phyloP scores from a whole-genome alignment of 1,140 invertebrate species.

The Conus ventricosus region DNA sequence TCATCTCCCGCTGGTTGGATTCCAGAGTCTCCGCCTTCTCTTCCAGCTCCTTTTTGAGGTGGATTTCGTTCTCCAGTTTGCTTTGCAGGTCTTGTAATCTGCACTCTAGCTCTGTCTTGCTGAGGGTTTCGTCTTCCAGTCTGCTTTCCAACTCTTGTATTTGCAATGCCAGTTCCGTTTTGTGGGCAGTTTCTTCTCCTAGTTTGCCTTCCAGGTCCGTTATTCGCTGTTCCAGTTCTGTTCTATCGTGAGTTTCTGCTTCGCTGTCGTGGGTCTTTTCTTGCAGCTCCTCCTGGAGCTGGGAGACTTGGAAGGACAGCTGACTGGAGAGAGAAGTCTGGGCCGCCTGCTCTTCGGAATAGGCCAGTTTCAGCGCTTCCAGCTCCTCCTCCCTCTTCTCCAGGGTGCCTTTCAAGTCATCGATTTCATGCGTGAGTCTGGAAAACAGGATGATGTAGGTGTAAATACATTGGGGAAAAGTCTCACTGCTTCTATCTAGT shows the following conservation, averaged over 20 bases:
- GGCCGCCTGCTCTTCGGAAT: constrained; percentile 50
- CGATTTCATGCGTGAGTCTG: constrained; percentile 60
- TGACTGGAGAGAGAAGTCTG: constrained; percentile 30
- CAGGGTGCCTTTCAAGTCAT: constrained; percentile 64
- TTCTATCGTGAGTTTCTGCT: not conserved
- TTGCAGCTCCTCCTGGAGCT: constrained; percentile 32
- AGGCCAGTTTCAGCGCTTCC: constrained; percentile 50
- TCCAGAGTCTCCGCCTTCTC: constrained; percentile 52
- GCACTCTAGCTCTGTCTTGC: constrained; percentile 48
- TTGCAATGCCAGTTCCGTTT: not conserved
- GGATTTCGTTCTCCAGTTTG: constrained; percentile 45
- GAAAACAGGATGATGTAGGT: no score
- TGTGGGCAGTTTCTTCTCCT: not conserved
- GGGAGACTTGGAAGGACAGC: constrained; percentile 18
- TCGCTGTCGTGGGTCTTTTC: constrained; percentile 13
- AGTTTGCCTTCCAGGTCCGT: not conserved
- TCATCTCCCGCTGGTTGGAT: constrained; percentile 45
- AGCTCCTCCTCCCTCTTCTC: constrained; percentile 64
- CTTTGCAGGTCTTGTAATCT: constrained; percentile 45
- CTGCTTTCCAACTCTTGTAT: constrained; percentile 28
- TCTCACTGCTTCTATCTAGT: no score
- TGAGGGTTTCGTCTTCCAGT: constrained; percentile 42
- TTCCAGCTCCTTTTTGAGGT: constrained; percentile 48
- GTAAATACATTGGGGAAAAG: no score
- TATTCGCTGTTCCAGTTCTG: not conserved